Conservation (phyloP, 2,113 vertebrate genomes). For the Cynopterus brachyotis region DNA sequence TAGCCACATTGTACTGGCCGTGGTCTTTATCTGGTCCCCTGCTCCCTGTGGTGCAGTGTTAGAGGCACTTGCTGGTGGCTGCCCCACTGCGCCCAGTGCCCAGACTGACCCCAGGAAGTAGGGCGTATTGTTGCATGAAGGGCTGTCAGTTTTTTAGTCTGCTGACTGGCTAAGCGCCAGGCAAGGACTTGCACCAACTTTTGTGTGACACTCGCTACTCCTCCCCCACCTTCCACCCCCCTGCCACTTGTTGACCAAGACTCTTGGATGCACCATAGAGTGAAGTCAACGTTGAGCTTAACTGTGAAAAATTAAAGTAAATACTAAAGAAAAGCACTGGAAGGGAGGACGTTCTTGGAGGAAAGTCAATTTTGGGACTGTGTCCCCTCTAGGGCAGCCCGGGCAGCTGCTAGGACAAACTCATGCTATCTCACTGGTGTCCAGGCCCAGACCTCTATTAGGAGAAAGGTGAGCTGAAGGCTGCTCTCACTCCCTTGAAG, state of each 20-base stretch:
- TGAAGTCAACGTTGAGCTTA: not conserved
- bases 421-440: not conserved
- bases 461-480: not conserved
- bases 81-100: slow-evolving; percentile 17
- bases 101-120: slow-evolving; percentile 12
- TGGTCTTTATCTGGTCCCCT: not conserved
- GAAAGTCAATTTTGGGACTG: not conserved
- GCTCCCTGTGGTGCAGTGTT: not conserved
- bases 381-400: not conserved
- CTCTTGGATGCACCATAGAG: not conserved
- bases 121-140: not conserved
- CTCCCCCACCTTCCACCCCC: too few species aligned
- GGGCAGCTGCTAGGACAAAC: not conserved
- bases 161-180: slow-evolving; percentile 8
- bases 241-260: not conserved
- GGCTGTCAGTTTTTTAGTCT: slow-evolving; percentile 40
- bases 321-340: not conserved
- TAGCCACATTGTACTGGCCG: not conserved
- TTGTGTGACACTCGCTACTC: too few species aligned
- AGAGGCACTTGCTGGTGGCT: not conserved
- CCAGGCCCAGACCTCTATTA: not conserved
- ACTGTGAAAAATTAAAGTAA: not conserved
- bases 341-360: not conserved
- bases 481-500: not conserved
- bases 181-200: not conserved